Base-by-base conservation (phyloP, 1,140 invertebrate genomes). In the Drosophila biarmipes region DNA sequence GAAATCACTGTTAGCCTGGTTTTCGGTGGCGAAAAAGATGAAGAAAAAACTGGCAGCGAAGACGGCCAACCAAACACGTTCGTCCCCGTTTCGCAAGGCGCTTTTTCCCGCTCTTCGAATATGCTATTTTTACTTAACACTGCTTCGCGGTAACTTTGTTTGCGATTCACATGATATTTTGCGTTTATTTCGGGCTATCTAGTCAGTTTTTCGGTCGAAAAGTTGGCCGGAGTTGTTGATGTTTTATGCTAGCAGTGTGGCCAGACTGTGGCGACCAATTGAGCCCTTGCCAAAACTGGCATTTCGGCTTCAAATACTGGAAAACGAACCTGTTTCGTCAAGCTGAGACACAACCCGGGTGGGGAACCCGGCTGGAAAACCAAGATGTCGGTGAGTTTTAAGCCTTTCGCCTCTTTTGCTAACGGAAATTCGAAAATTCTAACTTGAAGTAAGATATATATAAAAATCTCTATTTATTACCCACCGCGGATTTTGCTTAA, bases 51-150 rank as follows among this genome's bases (percentile, higher is more conserved):
- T 19, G 8, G 15, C 6, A 29, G 27, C 6, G 73, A 80, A 78
- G 82, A 80, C 76, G 63, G 80, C 71, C 72, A 48, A 43, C 56
- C 52, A 84, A 84, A 84, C 80, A 84, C 80, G 80, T 82, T 82
- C 56, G 79, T 81, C 85, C 56, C 48, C 67, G 71, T 68, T 74
- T 62, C 62, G 72, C 49, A 72, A 62, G 38, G 34, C 46, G 11
- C 43, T 35, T 43, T 51, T 72, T 45, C 46, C 43, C 14, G 43
- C 29, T 8, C 24, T 17, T 21, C n/a, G 27, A 24, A 38, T 24
- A 15, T 37, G 7, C 31, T 11, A 0, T 11, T 11, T 31, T 35
- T 17, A 40, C 27, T 21, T 19, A 17, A 6, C 19, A 2, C 40
- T 17, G 2, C 3, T 8, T 10, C 10, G 24, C 24, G 19, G 46